Evolutionary conservation across 1,140 invertebrate genomes (phyloP).

Genomic region (Grapholita molesta): DNA sequence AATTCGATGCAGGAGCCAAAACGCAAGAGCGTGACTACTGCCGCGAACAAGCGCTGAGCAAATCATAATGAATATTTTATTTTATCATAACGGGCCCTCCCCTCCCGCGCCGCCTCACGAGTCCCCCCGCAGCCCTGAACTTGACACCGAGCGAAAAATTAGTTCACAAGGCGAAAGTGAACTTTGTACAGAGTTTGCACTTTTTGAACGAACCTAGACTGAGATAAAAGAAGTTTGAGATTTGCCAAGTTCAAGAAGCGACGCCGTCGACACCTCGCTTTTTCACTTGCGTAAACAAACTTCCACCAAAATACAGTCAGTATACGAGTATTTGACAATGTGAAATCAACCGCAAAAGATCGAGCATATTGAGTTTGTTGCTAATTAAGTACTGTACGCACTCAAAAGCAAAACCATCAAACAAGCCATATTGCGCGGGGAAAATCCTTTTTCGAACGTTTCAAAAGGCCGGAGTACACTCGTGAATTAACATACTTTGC

Average conservation of each 20-base stretch:
- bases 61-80: constrained; percentile 77
- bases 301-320: background rate
- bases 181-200: constrained; percentile 74
- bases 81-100: constrained; percentile 61
- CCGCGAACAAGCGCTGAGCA: constrained; percentile 64
- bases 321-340: too few species aligned
- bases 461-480: constrained; percentile 65
- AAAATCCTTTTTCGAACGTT: constrained; percentile 51
- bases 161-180: constrained; percentile 76
- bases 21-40: constrained; percentile 30
- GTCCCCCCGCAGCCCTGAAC: constrained; percentile 59
- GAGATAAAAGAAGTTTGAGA: constrained; percentile 68
- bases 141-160: constrained; percentile 76
- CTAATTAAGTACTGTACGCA: constrained; percentile 53
- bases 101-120: constrained; percentile 28
- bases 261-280: background rate
- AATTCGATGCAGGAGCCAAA: constrained; percentile 44
- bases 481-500: constrained; percentile 73
- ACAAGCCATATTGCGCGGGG: constrained; percentile 39
- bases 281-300: background rate
- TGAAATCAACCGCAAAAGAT: constrained; percentile 10
- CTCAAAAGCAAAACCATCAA: constrained; percentile 53
- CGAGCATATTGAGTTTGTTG: constrained; percentile 35
- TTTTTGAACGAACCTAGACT: constrained; percentile 68
- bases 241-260: constrained; percentile 25